Conservation (phyloP, 2,888 invertebrate species). For the Gymnoscelis rufifasciata region DNA sequence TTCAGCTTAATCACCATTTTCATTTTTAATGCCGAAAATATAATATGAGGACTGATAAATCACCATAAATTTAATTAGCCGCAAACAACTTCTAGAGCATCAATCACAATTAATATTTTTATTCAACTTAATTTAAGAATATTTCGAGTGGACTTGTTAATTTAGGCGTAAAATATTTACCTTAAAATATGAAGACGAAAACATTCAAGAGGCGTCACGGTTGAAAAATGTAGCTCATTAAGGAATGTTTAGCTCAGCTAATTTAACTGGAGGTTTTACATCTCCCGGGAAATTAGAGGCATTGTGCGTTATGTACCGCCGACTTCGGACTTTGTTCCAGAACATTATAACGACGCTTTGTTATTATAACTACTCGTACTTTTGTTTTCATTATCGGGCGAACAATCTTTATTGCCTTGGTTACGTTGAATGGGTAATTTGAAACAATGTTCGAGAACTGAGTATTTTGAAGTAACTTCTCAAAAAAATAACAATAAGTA, state of each 20-base stretch:
- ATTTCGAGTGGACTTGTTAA: conserved; percentile 24
- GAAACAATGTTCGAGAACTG: conserved; percentile 34
- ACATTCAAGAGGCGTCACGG: conserved; percentile 49
- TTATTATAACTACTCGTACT: conserved; percentile 31
- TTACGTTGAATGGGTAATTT: conserved; percentile 27
- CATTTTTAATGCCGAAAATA: no score
- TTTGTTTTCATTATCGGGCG: conserved; percentile 28
- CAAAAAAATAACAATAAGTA: no score
- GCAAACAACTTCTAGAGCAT: no score
- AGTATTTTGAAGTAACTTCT: no score
- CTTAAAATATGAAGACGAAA: conserved; percentile 42
- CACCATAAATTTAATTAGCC: no score
- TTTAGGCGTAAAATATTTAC: conserved; percentile 33
- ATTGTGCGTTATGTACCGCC: conserved; percentile 49
- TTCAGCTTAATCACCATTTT: no score
- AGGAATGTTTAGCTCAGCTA: conserved; percentile 68
- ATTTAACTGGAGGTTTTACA: conserved; percentile 62
- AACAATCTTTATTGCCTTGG: conserved; percentile 22
- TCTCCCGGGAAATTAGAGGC: conserved; percentile 66
- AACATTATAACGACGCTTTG: conserved; percentile 41
- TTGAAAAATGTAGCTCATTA: conserved; percentile 67
- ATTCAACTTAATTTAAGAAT: not conserved
- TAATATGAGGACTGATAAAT: no score
- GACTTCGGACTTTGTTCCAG: conserved; percentile 47
- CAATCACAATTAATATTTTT: no score